Evolutionary conservation across 2,797 vertebrate genomes (phyloP).

Genomic region (Aratinga solstitialis): DNA sequence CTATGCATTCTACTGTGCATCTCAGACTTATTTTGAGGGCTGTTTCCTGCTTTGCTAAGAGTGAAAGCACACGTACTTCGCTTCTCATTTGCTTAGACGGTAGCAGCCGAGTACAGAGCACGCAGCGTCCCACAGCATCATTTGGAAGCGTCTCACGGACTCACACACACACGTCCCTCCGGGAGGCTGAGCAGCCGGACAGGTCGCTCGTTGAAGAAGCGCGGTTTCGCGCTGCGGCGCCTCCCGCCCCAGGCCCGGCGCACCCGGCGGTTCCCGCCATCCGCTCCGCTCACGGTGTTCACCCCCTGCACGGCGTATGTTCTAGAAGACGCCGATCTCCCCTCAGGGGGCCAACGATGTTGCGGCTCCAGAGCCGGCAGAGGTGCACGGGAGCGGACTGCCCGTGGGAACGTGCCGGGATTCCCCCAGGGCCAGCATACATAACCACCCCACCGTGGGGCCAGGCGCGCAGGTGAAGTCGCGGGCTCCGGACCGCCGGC

Average conservation of each 20-base stretch:
- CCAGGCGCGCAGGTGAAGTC: neutral
- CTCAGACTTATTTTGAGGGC: neutral
- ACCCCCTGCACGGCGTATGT: too few species aligned
- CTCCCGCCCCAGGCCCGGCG: neutral
- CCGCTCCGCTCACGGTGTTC: neutral
- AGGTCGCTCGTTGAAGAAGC: neutral
- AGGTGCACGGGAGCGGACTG: neutral
- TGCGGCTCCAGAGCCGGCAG: neutral
- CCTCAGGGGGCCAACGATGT: neutral
- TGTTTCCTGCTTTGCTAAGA: constrained; percentile 39
- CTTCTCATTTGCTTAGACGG: neutral
- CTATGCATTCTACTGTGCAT: neutral
- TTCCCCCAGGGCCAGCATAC: neutral
- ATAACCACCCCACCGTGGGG: neutral
- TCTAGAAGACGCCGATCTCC: neutral
- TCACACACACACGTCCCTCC: neutral
- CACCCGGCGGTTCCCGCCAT: neutral
- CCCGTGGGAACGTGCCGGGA: neutral
- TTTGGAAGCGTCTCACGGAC: neutral
- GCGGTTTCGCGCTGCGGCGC: neutral
- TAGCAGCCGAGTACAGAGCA: fast-evolving
- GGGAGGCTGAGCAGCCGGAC: neutral
- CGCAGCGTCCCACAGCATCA: neutral
- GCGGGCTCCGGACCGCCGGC: neutral
- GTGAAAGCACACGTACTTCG: neutral